These are phyloP conservation scores for Gadus macrocephalus DNA, from an alignment of 2,113 vertebrate genomes.

Conservation along the genomic window DNA sequence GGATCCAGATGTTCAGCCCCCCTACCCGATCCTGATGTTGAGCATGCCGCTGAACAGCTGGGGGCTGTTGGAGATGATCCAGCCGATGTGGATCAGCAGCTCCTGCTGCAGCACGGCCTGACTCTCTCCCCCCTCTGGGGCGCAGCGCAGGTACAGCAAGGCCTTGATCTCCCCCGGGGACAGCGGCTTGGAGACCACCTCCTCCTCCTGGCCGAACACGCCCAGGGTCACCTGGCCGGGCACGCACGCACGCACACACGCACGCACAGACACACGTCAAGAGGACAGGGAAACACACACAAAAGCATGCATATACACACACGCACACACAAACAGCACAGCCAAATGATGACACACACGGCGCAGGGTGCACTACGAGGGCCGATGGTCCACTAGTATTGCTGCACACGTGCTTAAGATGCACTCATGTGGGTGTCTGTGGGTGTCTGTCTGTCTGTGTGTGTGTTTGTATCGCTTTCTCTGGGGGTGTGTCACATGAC, in stretches of 20 bases:
- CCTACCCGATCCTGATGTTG: conserved; percentile 92
- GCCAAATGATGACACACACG: too few relatives aligned
- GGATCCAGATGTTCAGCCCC: not conserved
- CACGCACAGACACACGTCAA: not conserved
- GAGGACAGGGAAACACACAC: not conserved
- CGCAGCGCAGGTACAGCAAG: conserved; percentile 91
- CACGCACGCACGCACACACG: not conserved
- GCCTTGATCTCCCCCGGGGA: conserved; percentile 92
- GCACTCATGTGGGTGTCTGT: not conserved
- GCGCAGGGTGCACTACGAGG: too few relatives aligned
- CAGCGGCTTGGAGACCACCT: conserved; percentile 95
- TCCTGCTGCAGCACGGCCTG: conserved; percentile 96
- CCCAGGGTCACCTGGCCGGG: conserved; percentile 87
- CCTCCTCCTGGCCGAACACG: conserved; percentile 92
- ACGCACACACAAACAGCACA: too few relatives aligned
- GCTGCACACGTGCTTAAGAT: not conserved
- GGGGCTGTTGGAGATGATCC: conserved; percentile 95
- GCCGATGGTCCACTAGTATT: not conserved
- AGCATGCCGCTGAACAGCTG: conserved; percentile 96
- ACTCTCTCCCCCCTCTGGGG: conserved; percentile 77
- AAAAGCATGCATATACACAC: not conserved
- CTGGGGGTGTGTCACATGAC: conserved; percentile 26
- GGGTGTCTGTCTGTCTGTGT: not conserved
- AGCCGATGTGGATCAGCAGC: conserved; percentile 96
- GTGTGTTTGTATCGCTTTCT: not conserved